Evolutionary conservation across 2,113 vertebrate genomes (phyloP), one percentile per base, ranked within the genome.

Genomic region (Mirounga angustirostris): DNA sequence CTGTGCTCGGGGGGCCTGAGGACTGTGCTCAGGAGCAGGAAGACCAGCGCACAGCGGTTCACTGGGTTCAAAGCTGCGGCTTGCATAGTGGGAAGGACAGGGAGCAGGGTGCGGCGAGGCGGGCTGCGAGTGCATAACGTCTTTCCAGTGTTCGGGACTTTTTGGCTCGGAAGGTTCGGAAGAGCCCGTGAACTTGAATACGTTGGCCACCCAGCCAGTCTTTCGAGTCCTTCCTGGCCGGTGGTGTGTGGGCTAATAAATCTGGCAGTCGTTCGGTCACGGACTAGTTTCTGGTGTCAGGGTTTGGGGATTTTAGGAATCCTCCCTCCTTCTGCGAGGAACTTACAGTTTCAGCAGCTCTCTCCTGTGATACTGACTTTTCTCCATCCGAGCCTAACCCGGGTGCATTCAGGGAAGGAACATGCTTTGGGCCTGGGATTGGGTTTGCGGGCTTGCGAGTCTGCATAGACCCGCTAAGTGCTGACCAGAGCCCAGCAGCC

Each of bases 401-500:
- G 36, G 9, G 5, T 56, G 8, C 52, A 5, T 46, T 40, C 13
- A 58, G 30, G 15, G 52, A 56, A 33, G 15, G 52, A 56, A 33
- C 1, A 0, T 59, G 33, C 58, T 88, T 58, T 18, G 7, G 15
- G 13, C 54, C 71, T 63, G 43, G 28, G 26, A 15, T 36, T 43
- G 28, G 28, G 59, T 2, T 4, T 67, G 30, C 16, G 65, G 65
- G 65, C 65, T n/a, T n/a, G 24, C 24, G 14, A 50, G 14, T 46
- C 24, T 46, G 43, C 0, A 0, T 9, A 18, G 43, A 28, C 26
- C 14, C 0, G 19, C 61, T 18, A 22, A 8, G 46, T 22, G 28
- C 43, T 13, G 10, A 30, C 9, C 7, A 11, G 26, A 54, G 14
- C 69, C 33, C n/a, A 3, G 18, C 33, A 65, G 3, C 50, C 14